A percentile compares a stretch with the other conserved stretches of the same genome.
These are phyloP conservation scores for Tenodera sinensis DNA, from an alignment of 2,888 invertebrate species.

Conservation along the genomic window DNA sequence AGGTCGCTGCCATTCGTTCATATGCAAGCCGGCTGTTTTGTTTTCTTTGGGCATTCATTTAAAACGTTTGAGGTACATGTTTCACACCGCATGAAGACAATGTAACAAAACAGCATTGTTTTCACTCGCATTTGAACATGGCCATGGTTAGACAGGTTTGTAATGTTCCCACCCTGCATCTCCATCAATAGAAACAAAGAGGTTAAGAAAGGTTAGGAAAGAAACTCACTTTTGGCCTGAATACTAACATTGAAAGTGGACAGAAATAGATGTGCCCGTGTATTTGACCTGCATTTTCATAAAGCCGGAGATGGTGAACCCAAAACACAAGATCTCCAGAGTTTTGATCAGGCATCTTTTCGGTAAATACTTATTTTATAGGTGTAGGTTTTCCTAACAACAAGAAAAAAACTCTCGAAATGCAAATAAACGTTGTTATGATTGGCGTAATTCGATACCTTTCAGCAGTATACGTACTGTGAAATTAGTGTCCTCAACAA, in stretches of 20 bases:
- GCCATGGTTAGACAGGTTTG: neutral
- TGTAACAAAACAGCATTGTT: neutral
- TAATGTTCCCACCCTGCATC: neutral
- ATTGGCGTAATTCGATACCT: too few species aligned
- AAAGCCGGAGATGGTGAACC: too few species aligned
- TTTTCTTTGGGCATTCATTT: neutral
- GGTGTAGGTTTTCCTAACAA: too few species aligned
- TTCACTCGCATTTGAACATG: neutral
- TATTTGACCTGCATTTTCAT: neutral
- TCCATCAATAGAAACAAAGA: neutral
- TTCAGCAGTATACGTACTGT: too few species aligned
- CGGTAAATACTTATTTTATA: too few species aligned
- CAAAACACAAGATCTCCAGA: too few species aligned
- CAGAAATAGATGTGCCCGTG: neutral
- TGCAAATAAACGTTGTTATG: too few species aligned
- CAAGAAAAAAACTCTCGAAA: too few species aligned
- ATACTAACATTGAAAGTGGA: neutral
- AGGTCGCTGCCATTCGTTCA: neutral
- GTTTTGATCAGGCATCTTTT: too few species aligned
- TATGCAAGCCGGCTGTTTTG: neutral
- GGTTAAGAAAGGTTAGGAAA: neutral
- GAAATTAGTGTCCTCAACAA: too few species aligned
- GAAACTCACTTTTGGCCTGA: neutral
- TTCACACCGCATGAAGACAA: neutral
- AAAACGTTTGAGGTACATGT: neutral